Conservation (phyloP, 2,797 vertebrate species). For the Pogoniulus pusillus region DNA sequence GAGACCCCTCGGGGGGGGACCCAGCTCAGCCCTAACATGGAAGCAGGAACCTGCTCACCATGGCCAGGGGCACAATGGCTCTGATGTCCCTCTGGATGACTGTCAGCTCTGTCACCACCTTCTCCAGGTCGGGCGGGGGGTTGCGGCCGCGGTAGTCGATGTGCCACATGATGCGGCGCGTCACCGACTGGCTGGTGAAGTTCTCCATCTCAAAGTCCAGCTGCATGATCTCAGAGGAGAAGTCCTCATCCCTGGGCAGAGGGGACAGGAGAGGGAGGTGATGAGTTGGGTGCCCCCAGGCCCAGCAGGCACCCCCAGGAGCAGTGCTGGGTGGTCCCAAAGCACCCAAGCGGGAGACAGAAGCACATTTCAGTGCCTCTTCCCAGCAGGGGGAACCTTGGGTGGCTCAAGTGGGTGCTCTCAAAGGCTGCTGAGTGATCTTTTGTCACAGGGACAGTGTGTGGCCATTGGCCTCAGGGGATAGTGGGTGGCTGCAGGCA, state of each 20-base stretch:
- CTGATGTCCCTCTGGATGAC: conserved; percentile 96
- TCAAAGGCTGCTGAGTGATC: not conserved
- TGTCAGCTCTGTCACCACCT: conserved; percentile 94
- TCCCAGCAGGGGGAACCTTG: not conserved
- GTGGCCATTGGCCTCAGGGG: not conserved
- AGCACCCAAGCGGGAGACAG: not conserved
- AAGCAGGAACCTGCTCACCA: conserved; percentile 81
- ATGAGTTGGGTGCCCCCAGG: not conserved
- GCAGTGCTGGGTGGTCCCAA: fast-evolving
- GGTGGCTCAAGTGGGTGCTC: fast-evolving
- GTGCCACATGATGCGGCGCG: conserved; percentile 98
- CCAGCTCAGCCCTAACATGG: not conserved
- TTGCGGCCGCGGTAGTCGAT: conserved; percentile 92
- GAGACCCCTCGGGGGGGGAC: not conserved
- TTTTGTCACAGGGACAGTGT: not conserved
- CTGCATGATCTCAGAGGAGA: conserved; percentile 92
- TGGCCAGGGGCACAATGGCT: conserved; percentile 94
- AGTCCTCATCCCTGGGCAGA: conserved; percentile 78
- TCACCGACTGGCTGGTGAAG: conserved; percentile 98
- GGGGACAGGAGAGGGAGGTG: not conserved
- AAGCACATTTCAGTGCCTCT: not conserved
- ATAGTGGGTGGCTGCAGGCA: not conserved
- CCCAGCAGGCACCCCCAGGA: fast-evolving
- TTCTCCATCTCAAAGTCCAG: conserved; percentile 99
- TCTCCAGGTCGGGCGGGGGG: conserved; percentile 88